A percentile compares a stretch with the other conserved stretches of the same genome.
phyloP scores from a whole-genome alignment of 2,113 vertebrate species.

The Aepyceros melampus region DNA sequence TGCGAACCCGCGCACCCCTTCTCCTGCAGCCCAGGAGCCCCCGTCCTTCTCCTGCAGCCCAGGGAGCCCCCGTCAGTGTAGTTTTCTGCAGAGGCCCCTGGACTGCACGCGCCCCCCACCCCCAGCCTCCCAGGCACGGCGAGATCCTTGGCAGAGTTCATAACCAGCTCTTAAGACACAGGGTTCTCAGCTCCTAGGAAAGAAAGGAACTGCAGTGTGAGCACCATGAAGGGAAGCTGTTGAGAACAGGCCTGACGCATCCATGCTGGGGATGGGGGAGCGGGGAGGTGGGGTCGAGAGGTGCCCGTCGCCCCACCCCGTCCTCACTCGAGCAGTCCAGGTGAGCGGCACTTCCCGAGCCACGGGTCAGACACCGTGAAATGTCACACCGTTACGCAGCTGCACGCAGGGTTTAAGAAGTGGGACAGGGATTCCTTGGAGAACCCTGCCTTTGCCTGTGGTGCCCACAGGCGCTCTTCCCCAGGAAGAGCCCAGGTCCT shows the following conservation, averaged over 20 bases:
- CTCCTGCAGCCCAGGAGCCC: neutral
- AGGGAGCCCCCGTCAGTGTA: accelerated
- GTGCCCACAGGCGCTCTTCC: neutral
- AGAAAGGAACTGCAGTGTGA: no score
- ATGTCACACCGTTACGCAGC: neutral
- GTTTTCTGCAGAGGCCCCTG: neutral
- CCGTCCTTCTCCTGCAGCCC: accelerated
- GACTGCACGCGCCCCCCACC: accelerated
- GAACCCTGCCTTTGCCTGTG: accelerated
- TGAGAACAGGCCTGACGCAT: neutral
- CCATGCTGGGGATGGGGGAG: accelerated
- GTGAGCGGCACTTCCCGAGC: neutral
- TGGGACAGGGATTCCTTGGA: neutral
- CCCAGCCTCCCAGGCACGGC: accelerated
- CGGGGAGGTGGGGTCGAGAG: neutral
- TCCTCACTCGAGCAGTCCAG: neutral
- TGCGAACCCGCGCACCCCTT: accelerated
- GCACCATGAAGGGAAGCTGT: neutral
- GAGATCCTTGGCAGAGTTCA: no score
- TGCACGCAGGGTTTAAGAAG: neutral
- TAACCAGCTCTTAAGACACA: no score
- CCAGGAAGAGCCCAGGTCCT: accelerated
- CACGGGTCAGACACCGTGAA: accelerated
- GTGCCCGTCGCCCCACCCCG: accelerated
- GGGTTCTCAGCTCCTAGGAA: neutral